These are phyloP conservation scores for Varanus salvator DNA, from an alignment of 2,113 vertebrate species.

Conservation along the genomic window DNA sequence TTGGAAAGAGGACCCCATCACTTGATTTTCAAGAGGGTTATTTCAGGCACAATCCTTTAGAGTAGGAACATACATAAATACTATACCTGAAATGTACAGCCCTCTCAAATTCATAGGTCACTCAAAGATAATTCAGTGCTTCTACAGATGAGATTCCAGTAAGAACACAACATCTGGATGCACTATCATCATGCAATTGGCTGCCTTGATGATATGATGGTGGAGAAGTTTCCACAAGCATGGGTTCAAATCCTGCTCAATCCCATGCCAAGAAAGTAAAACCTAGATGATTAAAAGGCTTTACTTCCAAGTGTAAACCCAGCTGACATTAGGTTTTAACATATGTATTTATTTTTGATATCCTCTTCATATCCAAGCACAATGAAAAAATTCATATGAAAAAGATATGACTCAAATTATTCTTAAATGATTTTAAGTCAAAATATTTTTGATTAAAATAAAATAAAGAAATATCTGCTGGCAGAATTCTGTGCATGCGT, in stretches of 20 bases:
- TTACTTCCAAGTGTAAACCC: background rate
- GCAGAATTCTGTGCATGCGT: no score
- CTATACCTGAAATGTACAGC: background rate
- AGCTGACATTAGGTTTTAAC: background rate
- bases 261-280: background rate
- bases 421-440: background rate
- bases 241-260: background rate
- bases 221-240: background rate
- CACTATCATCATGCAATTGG: background rate
- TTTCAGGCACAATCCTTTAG: background rate
- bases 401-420: background rate
- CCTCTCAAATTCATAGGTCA: background rate
- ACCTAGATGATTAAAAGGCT: background rate
- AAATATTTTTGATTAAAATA: no score
- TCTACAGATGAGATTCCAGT: background rate
- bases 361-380: background rate
- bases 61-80: background rate
- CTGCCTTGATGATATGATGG: background rate
- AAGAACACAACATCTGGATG: background rate
- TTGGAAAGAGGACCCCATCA: background rate
- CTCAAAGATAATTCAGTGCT: background rate
- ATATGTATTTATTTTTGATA: background rate
- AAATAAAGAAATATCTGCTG: no score
- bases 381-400: background rate
- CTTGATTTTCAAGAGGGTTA: slow-evolving; percentile 20